Percentiles rank a stretch among this genome's conserved stretches.
phyloP scores from a whole-genome alignment of 2,113 vertebrate genomes.

The Strix aluco region DNA sequence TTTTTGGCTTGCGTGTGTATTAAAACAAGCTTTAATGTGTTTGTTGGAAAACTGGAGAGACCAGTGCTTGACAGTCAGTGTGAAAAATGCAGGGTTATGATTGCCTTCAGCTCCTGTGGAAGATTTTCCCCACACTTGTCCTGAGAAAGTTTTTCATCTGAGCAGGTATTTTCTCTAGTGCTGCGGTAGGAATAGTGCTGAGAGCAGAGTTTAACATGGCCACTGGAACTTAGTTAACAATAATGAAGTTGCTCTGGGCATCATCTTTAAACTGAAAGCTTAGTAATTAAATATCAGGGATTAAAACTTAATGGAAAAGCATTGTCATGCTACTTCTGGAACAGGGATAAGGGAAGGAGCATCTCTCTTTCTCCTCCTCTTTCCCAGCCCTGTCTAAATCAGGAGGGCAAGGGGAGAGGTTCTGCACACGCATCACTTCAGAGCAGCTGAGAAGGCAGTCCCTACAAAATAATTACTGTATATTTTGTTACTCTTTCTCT shows the following conservation, averaged over 20 bases:
- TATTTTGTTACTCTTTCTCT: not conserved
- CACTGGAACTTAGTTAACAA: not conserved
- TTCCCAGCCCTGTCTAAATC: not conserved
- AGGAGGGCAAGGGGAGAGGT: not conserved
- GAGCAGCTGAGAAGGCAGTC: not conserved
- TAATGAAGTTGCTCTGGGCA: not conserved
- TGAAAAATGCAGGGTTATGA: not conserved
- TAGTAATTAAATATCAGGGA: not conserved
- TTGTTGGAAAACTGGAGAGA: not conserved
- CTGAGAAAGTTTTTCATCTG: not conserved
- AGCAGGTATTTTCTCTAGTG: not conserved
- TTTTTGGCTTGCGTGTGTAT: not conserved
- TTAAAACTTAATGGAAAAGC: not conserved
- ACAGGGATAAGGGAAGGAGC: not conserved
- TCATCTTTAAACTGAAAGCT: not conserved
- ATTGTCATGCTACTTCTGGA: not conserved
- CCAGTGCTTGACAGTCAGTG: not conserved
- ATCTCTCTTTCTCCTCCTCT: not conserved
- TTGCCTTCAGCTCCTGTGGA: not conserved
- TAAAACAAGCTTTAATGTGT: not conserved
- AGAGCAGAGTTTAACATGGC: not conserved
- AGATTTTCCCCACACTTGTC: not conserved
- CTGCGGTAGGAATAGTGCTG: not conserved
- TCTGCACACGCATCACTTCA: not conserved
- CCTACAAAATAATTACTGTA: not conserved